Evolutionary conservation across 2,113 vertebrate species (phyloP), one percentile per base, ranked within the genome.

Genomic region (Hucho hucho): DNA sequence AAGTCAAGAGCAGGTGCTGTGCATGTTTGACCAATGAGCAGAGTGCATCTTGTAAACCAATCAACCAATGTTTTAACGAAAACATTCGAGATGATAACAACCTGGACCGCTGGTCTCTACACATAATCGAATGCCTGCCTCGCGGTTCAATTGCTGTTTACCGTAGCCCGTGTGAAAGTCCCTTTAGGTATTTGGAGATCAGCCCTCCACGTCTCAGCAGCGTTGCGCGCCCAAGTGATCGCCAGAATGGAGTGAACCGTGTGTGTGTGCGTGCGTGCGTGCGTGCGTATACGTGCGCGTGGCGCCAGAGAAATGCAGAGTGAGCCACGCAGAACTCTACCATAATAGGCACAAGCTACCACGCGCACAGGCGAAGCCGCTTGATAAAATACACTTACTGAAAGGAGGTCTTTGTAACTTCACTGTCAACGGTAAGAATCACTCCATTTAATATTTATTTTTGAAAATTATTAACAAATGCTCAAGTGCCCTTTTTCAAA

Each of bases 301-400:
- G 87, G 83, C 81, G 76, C 56, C 82, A 79, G 91, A 91, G 93
- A 92, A 91, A 90, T 91, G 93, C 93, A 91, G 90, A 88, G 89
- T 90, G 92, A 91, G 91, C 91, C 87, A 90, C 89, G 88, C 88
- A 83, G 91, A 87, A 87, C 89, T 88, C 89, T 85, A 89, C 92
- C 88, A 90, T 89, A 92, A 88, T 89, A 90, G 87, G 90, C 94
- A 92, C 88, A 81, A 86, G 91, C 91, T 89, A 89, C 88, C 67
- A 74, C 85, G 90, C 89, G 89, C 90, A 89, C 89, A 81, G 85
- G 81, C 84, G 83, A 79, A 84, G 87, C 85, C 80, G 84, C 85
- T 47, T 77, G 73, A 49, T 75, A 84, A 87, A 89, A 80, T 11
- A 65, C 66, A 81, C 74, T 79, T 85, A 64, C 76, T 63, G 85